Conservation (phyloP, 2,888 invertebrate species). For the Bedellia somnulentella region DNA sequence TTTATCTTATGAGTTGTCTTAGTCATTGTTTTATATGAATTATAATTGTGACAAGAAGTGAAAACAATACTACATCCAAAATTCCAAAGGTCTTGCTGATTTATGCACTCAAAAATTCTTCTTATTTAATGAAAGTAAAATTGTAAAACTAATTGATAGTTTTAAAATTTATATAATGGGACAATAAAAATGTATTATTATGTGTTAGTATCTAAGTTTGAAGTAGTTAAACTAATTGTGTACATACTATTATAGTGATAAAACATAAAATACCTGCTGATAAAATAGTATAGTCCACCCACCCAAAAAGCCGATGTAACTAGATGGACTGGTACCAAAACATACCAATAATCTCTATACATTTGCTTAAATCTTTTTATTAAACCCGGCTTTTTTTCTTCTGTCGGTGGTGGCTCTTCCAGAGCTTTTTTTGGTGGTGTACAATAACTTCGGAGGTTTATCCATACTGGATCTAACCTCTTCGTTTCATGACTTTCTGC, state of each 20-base stretch:
- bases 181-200: background rate
- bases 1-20: too few species aligned
- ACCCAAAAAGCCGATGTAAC: slow-evolving; percentile 89
- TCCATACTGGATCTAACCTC: background rate
- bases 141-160: slow-evolving; percentile 9
- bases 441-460: slow-evolving; percentile 13
- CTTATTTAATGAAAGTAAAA: too few species aligned
- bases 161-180: slow-evolving; percentile 2
- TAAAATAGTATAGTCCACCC: slow-evolving; percentile 82
- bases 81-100: too few species aligned
- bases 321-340: slow-evolving; percentile 90
- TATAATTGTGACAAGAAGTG: too few species aligned
- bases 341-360: slow-evolving; percentile 96
- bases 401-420: slow-evolving; percentile 10
- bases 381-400: slow-evolving; percentile 58
- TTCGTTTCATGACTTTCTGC: background rate
- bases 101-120: too few species aligned
- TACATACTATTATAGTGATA: too few species aligned
- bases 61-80: too few species aligned
- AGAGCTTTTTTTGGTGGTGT: slow-evolving; percentile 15
- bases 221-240: too few species aligned
- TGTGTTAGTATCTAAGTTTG: too few species aligned
- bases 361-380: slow-evolving; percentile 86
- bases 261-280: slow-evolving; percentile 89
- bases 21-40: too few species aligned